Evolutionary conservation across 2,113 vertebrate genomes (phyloP).

Genomic region (Sciurus niger): DNA sequence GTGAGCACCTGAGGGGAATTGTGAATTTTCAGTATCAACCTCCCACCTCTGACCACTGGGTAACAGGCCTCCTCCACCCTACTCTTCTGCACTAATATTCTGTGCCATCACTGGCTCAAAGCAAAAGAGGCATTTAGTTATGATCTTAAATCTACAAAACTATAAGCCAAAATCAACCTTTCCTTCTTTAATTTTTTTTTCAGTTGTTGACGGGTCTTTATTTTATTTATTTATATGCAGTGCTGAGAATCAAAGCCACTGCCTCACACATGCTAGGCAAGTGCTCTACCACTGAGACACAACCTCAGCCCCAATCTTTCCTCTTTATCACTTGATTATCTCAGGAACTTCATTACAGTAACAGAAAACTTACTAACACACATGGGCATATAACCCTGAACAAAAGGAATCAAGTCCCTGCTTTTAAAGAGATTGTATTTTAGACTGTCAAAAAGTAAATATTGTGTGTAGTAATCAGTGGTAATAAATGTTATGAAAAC

Average conservation of each 20-base stretch:
- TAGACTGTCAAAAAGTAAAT: neutral
- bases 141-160: neutral
- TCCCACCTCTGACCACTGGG: neutral
- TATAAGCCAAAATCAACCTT: neutral
- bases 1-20: neutral
- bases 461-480: neutral
- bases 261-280: too few species aligned
- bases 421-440: neutral
- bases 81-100: neutral
- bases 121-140: too few species aligned
- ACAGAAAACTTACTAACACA: neutral
- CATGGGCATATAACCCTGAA: neutral
- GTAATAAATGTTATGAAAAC: neutral
- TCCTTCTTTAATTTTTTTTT: neutral
- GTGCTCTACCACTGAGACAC: too few species aligned
- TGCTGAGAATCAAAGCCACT: too few species aligned
- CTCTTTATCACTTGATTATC: neutral
- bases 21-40: neutral
- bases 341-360: too few species aligned
- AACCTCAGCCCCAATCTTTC: neutral
- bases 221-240: too few species aligned
- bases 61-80: neutral
- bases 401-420: neutral
- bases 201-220: too few species aligned
- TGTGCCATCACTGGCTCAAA: neutral